Conservation (phyloP, 2,888 invertebrate species). For the Dioctria linearis region DNA sequence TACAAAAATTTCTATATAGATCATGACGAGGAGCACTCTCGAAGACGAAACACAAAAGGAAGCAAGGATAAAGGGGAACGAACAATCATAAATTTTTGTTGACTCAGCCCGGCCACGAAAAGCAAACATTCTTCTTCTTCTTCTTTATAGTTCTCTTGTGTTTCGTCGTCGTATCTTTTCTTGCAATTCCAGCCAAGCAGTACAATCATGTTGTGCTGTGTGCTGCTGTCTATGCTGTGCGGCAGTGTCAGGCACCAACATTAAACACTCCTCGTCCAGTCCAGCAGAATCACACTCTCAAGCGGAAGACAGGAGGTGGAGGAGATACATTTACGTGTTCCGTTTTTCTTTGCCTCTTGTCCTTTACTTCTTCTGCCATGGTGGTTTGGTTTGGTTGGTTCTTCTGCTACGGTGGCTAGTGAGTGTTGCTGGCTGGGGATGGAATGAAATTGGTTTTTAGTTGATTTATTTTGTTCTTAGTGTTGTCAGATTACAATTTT, state of each 20-base stretch:
- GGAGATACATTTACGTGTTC: slow-evolving; percentile 14
- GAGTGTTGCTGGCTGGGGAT: background rate
- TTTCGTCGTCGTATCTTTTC: slow-evolving; percentile 3
- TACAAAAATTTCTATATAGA: no score
- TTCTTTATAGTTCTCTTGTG: slow-evolving; percentile 15
- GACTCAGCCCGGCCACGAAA: slow-evolving; percentile 52
- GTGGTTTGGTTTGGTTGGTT: slow-evolving; percentile 10
- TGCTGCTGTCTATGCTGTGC: no score
- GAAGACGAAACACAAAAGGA: background rate
- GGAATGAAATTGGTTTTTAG: background rate
- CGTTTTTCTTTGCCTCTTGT: slow-evolving; percentile 28
- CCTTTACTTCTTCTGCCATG: background rate
- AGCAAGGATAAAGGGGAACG: slow-evolving; percentile 36
- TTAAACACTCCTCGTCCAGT: background rate
- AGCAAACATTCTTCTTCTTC: slow-evolving; percentile 51
- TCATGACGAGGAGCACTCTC: no score
- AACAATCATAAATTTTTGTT: slow-evolving; percentile 52
- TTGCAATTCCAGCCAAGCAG: background rate
- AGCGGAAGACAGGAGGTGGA: background rate
- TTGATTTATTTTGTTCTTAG: slow-evolving; percentile 36
- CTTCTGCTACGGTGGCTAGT: background rate
- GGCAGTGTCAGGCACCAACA: no score
- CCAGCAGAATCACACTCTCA: background rate
- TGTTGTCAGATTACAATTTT: slow-evolving; percentile 30
- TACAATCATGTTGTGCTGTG: no score